A percentile compares a stretch with the other conserved stretches of the same genome.
These are phyloP conservation scores for Ranitomeya imitator DNA, from an alignment of 2,113 vertebrate species.

Conservation along the genomic window DNA sequence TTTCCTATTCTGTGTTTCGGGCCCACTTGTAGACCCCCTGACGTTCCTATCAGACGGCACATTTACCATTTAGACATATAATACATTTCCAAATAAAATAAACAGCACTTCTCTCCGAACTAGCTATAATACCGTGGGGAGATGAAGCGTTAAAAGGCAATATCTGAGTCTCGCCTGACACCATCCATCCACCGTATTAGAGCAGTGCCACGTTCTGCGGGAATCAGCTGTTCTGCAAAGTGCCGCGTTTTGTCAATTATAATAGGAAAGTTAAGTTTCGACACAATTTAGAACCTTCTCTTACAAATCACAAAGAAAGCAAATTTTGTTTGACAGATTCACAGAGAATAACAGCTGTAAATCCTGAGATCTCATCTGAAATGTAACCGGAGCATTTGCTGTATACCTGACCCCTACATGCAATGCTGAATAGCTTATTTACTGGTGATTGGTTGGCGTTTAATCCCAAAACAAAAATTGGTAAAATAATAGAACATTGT, in stretches of 20 bases:
- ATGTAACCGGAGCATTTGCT: neutral
- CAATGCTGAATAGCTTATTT: neutral
- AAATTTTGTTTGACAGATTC: conserved; percentile 40
- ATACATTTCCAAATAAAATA: neutral
- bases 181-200: conserved; percentile 21
- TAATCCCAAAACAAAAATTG: neutral
- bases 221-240: conserved; percentile 32
- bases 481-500: neutral
- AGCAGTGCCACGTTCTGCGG: neutral
- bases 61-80: neutral
- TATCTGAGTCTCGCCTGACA: neutral
- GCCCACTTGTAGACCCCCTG: neutral
- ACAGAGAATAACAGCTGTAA: neutral
- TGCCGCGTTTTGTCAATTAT: conserved; percentile 34
- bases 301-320: conserved; percentile 15
- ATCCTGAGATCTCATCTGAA: neutral
- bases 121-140: neutral
- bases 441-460: neutral
- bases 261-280: conserved; percentile 12
- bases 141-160: neutral
- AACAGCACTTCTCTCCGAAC: neutral
- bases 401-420: neutral
- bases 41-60: neutral
- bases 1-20: neutral
- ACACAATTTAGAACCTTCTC: conserved; percentile 18